These are phyloP conservation scores for Pogonocichla stellata DNA, from an alignment of 2,113 vertebrate species.

Conservation along the genomic window DNA sequence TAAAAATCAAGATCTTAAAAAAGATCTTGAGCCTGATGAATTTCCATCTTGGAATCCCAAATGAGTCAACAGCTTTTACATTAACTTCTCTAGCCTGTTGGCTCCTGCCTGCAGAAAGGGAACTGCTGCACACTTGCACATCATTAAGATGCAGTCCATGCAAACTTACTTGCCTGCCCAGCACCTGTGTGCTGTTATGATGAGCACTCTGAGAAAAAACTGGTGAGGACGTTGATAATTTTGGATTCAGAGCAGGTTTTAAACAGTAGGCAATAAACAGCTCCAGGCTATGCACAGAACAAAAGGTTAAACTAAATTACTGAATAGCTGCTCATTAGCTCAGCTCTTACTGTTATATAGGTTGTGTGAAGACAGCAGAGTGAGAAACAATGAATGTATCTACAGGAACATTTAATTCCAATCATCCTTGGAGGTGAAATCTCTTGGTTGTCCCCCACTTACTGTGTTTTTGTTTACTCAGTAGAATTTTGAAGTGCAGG, in stretches of 20 bases:
- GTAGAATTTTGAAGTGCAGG: background rate
- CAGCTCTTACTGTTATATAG: background rate
- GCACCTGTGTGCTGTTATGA: background rate
- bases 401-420: background rate
- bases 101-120: background rate
- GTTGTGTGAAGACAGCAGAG: background rate
- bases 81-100: background rate
- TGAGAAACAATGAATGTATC: background rate
- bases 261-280: background rate
- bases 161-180: background rate
- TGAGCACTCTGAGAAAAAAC: background rate
- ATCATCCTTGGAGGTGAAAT: background rate
- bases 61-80: background rate
- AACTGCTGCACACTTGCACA: background rate
- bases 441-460: background rate
- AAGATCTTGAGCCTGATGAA: background rate
- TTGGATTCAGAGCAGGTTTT: background rate
- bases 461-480: background rate
- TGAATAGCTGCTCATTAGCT: background rate
- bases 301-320: background rate
- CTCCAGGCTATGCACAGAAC: background rate
- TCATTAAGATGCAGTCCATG: background rate
- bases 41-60: background rate
- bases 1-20: background rate
- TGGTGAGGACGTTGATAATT: background rate